Evolutionary conservation across 92 coral and sea anemone species (phyloP).

Genomic region (Epizoanthus stellaris): DNA sequence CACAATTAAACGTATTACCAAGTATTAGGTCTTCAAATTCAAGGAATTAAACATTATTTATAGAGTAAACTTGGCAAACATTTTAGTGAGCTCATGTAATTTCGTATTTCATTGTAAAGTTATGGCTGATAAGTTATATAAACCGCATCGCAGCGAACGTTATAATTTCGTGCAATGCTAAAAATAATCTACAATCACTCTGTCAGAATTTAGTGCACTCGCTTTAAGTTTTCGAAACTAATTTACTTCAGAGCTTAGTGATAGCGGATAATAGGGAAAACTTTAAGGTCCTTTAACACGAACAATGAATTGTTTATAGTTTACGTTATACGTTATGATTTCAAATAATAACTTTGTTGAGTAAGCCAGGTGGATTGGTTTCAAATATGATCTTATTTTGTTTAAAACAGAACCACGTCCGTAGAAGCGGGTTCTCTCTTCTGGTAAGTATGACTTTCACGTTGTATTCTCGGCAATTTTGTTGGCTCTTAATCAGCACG

Average conservation of each 20-base stretch:
- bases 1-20: no score
- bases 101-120: background rate
- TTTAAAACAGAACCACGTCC: constrained; percentile 34
- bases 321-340: constrained; percentile 35
- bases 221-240: background rate
- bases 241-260: background rate
- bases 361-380: background rate
- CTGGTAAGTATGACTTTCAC: constrained; percentile 13
- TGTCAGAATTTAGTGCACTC: no score
- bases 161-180: background rate
- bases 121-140: background rate
- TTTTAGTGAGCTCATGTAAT: constrained; percentile 35
- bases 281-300: background rate
- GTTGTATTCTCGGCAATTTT: background rate
- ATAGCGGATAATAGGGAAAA: background rate
- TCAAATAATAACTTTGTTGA: background rate
- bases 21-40: background rate
- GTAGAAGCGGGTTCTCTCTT: constrained; percentile 44
- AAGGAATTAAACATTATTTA: constrained; percentile 17
- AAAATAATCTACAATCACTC: background rate
- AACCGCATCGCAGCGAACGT: background rate
- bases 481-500: no score
- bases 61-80: background rate
- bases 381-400: background rate
- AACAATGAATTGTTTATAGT: background rate